Conservation (phyloP, 2,113 vertebrate genomes). For the Leuciscus idus region DNA sequence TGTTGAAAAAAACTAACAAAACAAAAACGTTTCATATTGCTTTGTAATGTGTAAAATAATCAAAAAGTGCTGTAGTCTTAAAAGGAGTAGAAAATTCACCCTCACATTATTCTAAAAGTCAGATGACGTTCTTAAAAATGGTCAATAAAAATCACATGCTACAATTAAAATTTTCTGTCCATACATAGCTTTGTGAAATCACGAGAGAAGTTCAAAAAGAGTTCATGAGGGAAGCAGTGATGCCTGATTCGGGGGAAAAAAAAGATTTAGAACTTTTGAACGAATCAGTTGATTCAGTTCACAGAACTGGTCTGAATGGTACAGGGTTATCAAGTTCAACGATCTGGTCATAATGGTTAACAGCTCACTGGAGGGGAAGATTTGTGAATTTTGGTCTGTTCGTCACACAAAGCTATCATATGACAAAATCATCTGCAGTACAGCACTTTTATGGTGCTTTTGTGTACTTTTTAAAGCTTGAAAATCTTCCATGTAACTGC, state of each 20-base stretch:
- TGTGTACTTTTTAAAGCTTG: background rate
- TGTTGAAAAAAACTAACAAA: background rate
- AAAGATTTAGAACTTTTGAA: background rate
- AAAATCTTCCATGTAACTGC: background rate
- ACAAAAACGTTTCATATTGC: background rate
- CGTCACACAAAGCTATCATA: background rate
- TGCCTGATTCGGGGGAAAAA: no score
- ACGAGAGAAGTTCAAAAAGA: background rate
- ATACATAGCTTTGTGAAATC: background rate
- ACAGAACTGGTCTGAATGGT: background rate
- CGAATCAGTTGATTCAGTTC: background rate
- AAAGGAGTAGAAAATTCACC: background rate
- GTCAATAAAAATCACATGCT: background rate
- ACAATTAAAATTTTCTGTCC: background rate
- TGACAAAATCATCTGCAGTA: background rate
- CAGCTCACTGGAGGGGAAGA: no score
- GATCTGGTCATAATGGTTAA: no score
- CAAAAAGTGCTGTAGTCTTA: background rate
- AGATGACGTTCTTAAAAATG: background rate
- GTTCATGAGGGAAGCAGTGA: background rate
- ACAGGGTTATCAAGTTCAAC: background rate
- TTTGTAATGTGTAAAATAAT: constrained; percentile 11
- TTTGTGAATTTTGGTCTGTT: no score
- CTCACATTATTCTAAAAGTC: background rate
- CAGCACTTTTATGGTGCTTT: background rate